Conservation (phyloP, 2,113 vertebrate genomes). For the Vidua chalybeata region DNA sequence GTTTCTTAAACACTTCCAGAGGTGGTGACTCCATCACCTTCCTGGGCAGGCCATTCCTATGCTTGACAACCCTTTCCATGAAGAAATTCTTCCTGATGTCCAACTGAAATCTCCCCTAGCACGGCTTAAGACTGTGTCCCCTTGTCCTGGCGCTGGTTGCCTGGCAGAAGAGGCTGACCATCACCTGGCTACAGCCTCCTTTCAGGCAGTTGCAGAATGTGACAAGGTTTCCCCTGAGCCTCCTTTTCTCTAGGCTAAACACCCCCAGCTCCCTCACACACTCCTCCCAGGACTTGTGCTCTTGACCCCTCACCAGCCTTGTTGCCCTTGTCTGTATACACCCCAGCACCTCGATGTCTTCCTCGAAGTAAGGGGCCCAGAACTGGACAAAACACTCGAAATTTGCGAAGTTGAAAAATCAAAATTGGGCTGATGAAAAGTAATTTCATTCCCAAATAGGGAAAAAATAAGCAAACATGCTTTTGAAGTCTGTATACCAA, state of each 20-base stretch:
- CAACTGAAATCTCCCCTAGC: not conserved
- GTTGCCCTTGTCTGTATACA: not conserved
- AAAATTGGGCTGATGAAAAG: not conserved
- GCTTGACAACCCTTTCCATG: not conserved
- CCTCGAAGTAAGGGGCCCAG: not conserved
- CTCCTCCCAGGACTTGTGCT: not conserved
- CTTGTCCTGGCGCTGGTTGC: not conserved
- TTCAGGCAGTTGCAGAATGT: not conserved
- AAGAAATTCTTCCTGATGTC: not conserved
- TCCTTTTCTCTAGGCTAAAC: not conserved
- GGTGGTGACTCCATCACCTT: not conserved
- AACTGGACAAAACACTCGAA: not conserved
- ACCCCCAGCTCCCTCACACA: not conserved
- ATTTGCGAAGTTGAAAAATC: not conserved
- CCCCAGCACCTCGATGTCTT: not conserved
- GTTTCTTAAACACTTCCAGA: not conserved
- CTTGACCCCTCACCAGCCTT: not conserved
- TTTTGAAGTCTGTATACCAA: not conserved
- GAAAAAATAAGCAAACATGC: not conserved
- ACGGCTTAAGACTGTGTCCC: not conserved
- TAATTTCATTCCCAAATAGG: not conserved
- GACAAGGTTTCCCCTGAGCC: not conserved
- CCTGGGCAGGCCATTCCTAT: not conserved
- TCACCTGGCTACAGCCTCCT: not conserved
- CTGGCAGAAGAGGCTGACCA: not conserved